Conservation (phyloP, 2,888 invertebrate species). For the Megamerina dolium region DNA sequence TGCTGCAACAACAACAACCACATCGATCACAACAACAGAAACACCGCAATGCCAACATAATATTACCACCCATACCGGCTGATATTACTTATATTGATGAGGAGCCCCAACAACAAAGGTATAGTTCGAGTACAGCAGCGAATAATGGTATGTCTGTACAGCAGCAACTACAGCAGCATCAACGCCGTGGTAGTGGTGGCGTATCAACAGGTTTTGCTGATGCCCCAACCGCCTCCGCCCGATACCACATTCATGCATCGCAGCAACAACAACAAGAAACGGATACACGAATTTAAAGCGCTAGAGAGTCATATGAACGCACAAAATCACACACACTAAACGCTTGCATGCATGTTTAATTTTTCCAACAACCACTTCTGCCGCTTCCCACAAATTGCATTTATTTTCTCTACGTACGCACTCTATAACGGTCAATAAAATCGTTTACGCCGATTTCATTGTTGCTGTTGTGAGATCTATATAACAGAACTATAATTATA, state of each 20-base stretch:
- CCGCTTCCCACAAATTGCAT: neutral
- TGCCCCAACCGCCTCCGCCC: slow-evolving; percentile 53
- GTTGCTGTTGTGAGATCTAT: too few species aligned
- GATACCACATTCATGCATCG: slow-evolving; percentile 41
- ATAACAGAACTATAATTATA: too few species aligned
- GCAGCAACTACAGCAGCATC: slow-evolving; percentile 16
- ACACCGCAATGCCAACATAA: slow-evolving; percentile 21
- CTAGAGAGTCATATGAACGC: slow-evolving; percentile 21
- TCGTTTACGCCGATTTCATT: too few species aligned
- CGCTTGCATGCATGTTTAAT: neutral
- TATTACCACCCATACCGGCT: slow-evolving; percentile 46
- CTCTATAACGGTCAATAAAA: too few species aligned
- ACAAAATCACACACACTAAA: slow-evolving; percentile 43
- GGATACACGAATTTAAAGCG: slow-evolving; percentile 37
- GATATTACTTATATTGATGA: slow-evolving; percentile 69
- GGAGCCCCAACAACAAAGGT: slow-evolving; percentile 50
- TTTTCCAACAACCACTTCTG: neutral
- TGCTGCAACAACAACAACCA: slow-evolving; percentile 24
- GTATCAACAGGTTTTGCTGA: slow-evolving; percentile 21
- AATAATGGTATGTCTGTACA: slow-evolving; percentile 26
- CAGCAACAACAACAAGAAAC: slow-evolving; percentile 17
- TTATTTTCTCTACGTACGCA: neutral
- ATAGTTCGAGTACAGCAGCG: too few species aligned
- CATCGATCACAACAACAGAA: slow-evolving; percentile 30
- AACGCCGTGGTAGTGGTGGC: too few species aligned